These are phyloP conservation scores for Corythaeola cristata DNA, from an alignment of 2,113 vertebrate species.

Conservation along the genomic window DNA sequence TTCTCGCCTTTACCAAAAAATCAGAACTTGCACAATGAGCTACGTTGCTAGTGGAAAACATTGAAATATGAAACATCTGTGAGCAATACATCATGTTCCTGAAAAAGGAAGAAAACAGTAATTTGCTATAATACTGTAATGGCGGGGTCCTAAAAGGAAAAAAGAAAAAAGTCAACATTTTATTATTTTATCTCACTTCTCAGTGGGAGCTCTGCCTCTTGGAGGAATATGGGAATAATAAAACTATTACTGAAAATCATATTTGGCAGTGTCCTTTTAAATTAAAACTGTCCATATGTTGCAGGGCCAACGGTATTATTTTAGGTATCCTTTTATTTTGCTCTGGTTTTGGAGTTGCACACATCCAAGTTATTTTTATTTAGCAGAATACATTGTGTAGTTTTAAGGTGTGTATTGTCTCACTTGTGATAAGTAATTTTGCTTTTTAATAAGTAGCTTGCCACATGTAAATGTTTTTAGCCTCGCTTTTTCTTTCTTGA, in stretches of 20 bases:
- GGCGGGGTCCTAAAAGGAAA: background rate
- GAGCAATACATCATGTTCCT: background rate
- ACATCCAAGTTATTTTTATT: background rate
- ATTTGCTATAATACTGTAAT: background rate
- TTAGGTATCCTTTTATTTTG: background rate
- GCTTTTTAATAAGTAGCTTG: background rate
- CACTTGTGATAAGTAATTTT: background rate
- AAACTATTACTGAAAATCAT: background rate
- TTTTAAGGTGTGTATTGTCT: background rate
- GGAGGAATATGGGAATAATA: background rate
- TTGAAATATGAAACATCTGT: background rate
- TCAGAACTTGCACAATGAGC: background rate
- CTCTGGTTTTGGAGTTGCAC: background rate
- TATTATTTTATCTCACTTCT: background rate
- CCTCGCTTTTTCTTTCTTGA: background rate
- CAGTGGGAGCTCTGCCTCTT: background rate
- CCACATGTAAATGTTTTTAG: background rate
- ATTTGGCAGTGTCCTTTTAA: slow-evolving; percentile 48
- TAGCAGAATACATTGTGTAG: background rate
- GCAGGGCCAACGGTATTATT: background rate
- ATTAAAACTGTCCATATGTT: background rate
- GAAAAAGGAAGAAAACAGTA: background rate
- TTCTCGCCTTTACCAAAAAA: background rate
- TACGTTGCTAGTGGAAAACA: background rate
- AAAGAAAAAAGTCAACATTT: background rate